Evolutionary conservation across 2,888 invertebrate species (phyloP).

Genomic region (Drosophila koepferae): DNA sequence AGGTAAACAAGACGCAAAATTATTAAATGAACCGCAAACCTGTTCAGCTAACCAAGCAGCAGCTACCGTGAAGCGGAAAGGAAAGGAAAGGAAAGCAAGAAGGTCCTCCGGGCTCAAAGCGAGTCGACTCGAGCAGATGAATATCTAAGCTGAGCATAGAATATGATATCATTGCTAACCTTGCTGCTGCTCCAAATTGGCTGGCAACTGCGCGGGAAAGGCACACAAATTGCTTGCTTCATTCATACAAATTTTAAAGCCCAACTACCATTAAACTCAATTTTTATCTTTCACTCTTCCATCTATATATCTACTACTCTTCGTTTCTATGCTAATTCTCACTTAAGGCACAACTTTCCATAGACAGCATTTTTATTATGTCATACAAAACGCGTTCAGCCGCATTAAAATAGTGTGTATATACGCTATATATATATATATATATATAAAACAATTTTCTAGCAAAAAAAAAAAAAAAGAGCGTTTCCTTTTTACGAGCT

Average conservation of each 20-base stretch:
- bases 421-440: not conserved
- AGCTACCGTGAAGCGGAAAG: constrained; percentile 1
- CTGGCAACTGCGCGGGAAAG: constrained; percentile 15
- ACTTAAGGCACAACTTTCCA: constrained; percentile 54
- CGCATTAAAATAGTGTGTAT: constrained; percentile 35
- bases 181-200: constrained; percentile 31
- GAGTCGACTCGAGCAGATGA: constrained; percentile 32
- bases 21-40: constrained; percentile 81
- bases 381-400: constrained; percentile 56
- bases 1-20: constrained; percentile 76
- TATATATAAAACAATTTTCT: constrained; percentile 23
- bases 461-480: constrained; percentile 41
- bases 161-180: constrained; percentile 30
- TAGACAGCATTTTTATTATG: constrained; percentile 46
- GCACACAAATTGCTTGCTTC: constrained; percentile 6
- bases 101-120: not conserved
- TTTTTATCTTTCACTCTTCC: constrained; percentile 28
- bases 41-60: constrained; percentile 65
- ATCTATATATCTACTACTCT: not conserved
- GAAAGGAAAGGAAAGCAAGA: not conserved
- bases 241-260: constrained; percentile 30
- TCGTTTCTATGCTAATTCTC: constrained; percentile 48
- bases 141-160: constrained; percentile 57
- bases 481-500: constrained; percentile 57
- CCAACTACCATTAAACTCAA: constrained; percentile 43